Evolutionary conservation across 2,888 invertebrate genomes (phyloP).

Genomic region (Dichetophora obliterata): DNA sequence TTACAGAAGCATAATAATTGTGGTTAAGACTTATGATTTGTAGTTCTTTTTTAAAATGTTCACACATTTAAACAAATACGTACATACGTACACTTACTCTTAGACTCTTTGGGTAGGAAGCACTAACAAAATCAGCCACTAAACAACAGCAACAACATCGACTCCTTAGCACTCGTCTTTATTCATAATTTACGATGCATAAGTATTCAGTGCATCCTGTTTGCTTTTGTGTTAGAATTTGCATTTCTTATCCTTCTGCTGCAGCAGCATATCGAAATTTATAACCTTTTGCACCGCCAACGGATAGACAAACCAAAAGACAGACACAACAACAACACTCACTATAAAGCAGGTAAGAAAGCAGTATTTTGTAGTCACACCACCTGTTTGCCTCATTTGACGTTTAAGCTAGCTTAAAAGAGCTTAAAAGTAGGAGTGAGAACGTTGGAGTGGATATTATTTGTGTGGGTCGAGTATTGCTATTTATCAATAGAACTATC

Average conservation of each 20-base stretch:
- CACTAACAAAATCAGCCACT: constrained; percentile 52
- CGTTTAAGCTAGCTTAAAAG: background rate
- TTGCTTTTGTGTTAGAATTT: constrained; percentile 12
- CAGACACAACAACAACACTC: background rate
- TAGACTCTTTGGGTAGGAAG: background rate
- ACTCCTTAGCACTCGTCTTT: constrained; percentile 52
- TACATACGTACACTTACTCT: background rate
- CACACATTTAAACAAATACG: background rate
- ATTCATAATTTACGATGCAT: constrained; percentile 37
- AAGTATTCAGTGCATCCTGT: constrained; percentile 10
- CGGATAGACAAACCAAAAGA: background rate
- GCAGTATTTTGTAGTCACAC: background rate
- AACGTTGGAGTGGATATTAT: background rate
- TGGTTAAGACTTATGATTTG: constrained; percentile 1
- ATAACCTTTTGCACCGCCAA: constrained; percentile 5
- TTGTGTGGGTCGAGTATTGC: constrained; percentile 15
- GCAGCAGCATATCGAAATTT: constrained; percentile 29
- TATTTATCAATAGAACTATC: constrained; percentile 24
- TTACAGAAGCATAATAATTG: background rate
- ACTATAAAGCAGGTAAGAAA: background rate
- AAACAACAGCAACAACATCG: constrained; percentile 62
- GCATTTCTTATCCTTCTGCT: constrained; percentile 28
- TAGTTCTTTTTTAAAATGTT: background rate
- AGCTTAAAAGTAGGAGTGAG: background rate
- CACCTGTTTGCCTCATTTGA: background rate